These are phyloP conservation scores for Anticlea derivata DNA, from an alignment of 2,888 invertebrate species.

Conservation along the genomic window DNA sequence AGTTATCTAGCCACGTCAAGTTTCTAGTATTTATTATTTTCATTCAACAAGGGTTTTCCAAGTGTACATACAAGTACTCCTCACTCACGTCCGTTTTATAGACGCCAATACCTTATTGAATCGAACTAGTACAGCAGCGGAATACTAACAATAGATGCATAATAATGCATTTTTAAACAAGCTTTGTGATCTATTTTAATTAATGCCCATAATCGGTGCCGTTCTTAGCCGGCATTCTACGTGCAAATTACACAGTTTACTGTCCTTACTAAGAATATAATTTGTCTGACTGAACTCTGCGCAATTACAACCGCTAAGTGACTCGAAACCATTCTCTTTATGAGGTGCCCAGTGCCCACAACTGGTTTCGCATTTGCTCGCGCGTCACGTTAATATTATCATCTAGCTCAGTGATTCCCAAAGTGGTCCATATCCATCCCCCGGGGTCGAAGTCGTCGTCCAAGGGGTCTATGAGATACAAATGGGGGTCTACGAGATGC, in stretches of 20 bases:
- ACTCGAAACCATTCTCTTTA: constrained; percentile 53
- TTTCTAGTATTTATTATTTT: constrained; percentile 65
- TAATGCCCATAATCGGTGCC: constrained; percentile 51
- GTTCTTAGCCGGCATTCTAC: constrained; percentile 40
- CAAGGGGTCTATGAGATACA: no score
- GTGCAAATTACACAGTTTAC: constrained; percentile 54
- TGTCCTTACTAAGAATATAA: constrained; percentile 52
- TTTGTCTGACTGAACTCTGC: constrained; percentile 49
- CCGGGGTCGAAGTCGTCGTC: no score
- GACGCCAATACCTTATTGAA: constrained; percentile 46
- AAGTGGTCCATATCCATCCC: no score
- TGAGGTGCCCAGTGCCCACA: constrained; percentile 42
- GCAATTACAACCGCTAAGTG: constrained; percentile 51
- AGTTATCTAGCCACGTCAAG: constrained; percentile 50
- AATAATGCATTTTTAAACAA: constrained; percentile 43
- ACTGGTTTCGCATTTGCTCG: constrained; percentile 50
- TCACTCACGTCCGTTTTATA: constrained; percentile 57
- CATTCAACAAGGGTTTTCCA: constrained; percentile 67
- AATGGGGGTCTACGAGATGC: no score
- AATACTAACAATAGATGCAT: constrained; percentile 44
- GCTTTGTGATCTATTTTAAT: constrained; percentile 55
- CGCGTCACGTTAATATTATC: constrained; percentile 50
- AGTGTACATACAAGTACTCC: constrained; percentile 44
- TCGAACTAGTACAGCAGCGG: constrained; percentile 47
- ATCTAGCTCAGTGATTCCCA: no score